phyloP scores from a whole-genome alignment of 2,888 invertebrate species.

The Nyleta sp. region DNA sequence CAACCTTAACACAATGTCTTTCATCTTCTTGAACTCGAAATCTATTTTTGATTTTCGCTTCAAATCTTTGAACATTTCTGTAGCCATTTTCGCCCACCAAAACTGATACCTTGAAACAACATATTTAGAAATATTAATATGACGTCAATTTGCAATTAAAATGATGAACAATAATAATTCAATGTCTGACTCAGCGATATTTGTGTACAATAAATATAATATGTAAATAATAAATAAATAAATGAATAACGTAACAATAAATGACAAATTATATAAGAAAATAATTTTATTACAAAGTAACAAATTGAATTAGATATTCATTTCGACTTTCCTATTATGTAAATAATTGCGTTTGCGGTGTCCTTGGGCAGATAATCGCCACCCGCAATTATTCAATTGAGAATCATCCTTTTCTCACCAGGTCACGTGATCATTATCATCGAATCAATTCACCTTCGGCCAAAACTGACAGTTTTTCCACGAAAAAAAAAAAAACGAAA shows the following conservation, averaged over 20 bases:
- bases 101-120: not conserved
- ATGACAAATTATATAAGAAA: too few species aligned
- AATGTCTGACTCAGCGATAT: too few species aligned
- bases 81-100: slow-evolving; percentile 1
- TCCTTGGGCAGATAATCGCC: slow-evolving; percentile 9
- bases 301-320: slow-evolving; percentile 12
- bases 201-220: too few species aligned
- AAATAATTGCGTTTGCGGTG: slow-evolving; percentile 17
- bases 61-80: not conserved
- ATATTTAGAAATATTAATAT: not conserved
- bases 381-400: too few species aligned
- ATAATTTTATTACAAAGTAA: not conserved
- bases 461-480: too few species aligned
- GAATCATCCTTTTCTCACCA: too few species aligned
- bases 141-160: too few species aligned
- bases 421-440: too few species aligned
- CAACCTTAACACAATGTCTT: slow-evolving; percentile 16
- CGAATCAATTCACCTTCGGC: too few species aligned
- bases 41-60: slow-evolving; percentile 13
- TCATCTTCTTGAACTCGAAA: not conserved
- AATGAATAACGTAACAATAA: not conserved
- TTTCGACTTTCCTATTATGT: slow-evolving; percentile 19
- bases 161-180: too few species aligned
- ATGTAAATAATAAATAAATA: not conserved
- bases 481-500: not conserved